phyloP scores from a whole-genome alignment of 2,888 invertebrate genomes.

The Tinea semifulvella region DNA sequence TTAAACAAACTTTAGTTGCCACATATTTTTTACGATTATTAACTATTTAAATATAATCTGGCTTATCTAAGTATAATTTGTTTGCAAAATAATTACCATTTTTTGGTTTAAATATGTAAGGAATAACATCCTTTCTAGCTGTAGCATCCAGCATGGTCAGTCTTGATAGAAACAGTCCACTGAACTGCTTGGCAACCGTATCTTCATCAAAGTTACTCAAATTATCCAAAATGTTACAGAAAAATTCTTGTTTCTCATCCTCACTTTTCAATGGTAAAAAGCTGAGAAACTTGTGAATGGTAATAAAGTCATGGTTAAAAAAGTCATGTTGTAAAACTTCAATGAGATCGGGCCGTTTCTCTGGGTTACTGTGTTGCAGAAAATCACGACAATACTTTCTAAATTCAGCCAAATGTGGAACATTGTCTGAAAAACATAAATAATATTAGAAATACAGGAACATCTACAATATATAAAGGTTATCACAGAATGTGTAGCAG shows the following conservation, averaged over 20 bases:
- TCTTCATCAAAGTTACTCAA: conserved; percentile 79
- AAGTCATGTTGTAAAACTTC: conserved; percentile 76
- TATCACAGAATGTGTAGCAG: no score
- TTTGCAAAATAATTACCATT: conserved; percentile 65
- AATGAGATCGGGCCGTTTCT: conserved; percentile 72
- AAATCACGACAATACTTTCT: conserved; percentile 73
- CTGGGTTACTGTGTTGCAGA: conserved; percentile 72
- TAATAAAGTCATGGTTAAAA: conserved; percentile 87
- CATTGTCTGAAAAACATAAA: conserved; percentile 64
- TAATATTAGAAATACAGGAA: conserved; percentile 13
- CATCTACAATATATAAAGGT: no score
- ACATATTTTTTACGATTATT: not conserved
- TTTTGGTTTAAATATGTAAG: conserved; percentile 75
- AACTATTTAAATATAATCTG: conserved; percentile 1
- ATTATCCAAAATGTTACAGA: conserved; percentile 73
- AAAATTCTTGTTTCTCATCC: conserved; percentile 80
- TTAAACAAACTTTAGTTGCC: no score
- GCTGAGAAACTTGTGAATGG: conserved; percentile 82
- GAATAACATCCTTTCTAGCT: conserved; percentile 77
- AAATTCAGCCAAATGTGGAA: conserved; percentile 75
- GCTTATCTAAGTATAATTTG: no score
- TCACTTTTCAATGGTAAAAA: conserved; percentile 83
- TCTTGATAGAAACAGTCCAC: conserved; percentile 80
- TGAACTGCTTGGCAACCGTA: conserved; percentile 83
- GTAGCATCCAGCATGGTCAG: conserved; percentile 85